A percentile compares a stretch with the other conserved stretches of the same genome.
These are phyloP conservation scores for Cyanoramphus novaezelandiae DNA, from an alignment of 2,113 vertebrate genomes.

Conservation along the genomic window DNA sequence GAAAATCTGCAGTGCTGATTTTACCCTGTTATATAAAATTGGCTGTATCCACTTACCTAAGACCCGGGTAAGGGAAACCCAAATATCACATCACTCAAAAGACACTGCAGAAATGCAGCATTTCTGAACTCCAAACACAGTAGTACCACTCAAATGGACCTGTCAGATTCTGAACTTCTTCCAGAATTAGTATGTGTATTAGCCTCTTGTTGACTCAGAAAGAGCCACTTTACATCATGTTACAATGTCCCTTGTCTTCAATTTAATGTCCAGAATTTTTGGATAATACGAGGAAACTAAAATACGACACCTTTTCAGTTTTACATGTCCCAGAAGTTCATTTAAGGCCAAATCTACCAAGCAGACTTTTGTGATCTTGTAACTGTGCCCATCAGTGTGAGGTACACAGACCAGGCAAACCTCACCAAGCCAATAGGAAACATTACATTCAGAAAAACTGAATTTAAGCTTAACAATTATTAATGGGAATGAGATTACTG, in stretches of 20 bases:
- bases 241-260: not conserved
- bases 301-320: not conserved
- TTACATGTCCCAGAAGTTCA: not conserved
- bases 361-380: not conserved
- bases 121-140: not conserved
- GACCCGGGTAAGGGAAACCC: not conserved
- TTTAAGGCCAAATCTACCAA: not conserved
- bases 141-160: not conserved
- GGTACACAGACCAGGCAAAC: not conserved
- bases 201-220: not conserved
- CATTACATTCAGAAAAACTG: not conserved
- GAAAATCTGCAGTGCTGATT: not conserved
- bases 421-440: not conserved
- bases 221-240: not conserved
- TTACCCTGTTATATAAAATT: not conserved
- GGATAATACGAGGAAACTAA: not conserved
- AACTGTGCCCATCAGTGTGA: not conserved
- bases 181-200: not conserved
- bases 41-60: not conserved
- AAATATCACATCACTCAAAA: not conserved
- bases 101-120: not conserved
- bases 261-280: not conserved
- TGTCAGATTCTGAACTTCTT: not conserved
- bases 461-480: not conserved
- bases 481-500: not conserved